Conservation (phyloP, 64 coral and sea anemone species). For the Montipora cactus region DNA sequence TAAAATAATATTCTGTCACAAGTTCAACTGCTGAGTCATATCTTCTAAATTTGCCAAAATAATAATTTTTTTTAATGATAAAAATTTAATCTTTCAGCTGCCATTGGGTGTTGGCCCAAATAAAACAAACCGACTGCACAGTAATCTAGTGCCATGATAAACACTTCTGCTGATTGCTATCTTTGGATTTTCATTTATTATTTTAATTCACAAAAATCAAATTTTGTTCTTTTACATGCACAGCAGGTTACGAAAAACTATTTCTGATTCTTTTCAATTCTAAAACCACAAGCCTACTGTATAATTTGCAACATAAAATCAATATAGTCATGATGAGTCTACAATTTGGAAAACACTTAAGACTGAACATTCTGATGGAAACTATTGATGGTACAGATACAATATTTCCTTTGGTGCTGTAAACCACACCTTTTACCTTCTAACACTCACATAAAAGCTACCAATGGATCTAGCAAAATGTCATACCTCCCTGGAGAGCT, state of each 20-base stretch:
- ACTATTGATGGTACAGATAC: background rate
- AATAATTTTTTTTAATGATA: too few species aligned
- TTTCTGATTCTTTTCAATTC: too few species aligned
- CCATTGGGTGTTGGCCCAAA: background rate
- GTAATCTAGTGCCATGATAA: background rate
- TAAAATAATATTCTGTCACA: too few species aligned
- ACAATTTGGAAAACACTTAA: background rate
- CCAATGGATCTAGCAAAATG: background rate
- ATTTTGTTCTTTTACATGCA: background rate
- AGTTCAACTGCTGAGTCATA: too few species aligned
- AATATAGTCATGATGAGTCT: background rate
- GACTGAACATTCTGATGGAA: background rate
- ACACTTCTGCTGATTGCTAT: background rate
- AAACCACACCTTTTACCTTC: background rate
- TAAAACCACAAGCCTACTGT: background rate
- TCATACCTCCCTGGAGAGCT: background rate
- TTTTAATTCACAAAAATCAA: background rate
- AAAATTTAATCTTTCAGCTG: background rate
- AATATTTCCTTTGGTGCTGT: background rate
- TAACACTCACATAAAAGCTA: background rate
- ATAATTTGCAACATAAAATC: background rate
- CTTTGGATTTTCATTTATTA: background rate
- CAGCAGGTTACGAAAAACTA: background rate
- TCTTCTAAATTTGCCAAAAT: too few species aligned
- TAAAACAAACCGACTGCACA: background rate